Percentiles rank a stretch among this genome's conserved stretches.
These are phyloP conservation scores for Sinopyrophorus schimmeli DNA, from an alignment of 2,888 invertebrate genomes.

Conservation along the genomic window DNA sequence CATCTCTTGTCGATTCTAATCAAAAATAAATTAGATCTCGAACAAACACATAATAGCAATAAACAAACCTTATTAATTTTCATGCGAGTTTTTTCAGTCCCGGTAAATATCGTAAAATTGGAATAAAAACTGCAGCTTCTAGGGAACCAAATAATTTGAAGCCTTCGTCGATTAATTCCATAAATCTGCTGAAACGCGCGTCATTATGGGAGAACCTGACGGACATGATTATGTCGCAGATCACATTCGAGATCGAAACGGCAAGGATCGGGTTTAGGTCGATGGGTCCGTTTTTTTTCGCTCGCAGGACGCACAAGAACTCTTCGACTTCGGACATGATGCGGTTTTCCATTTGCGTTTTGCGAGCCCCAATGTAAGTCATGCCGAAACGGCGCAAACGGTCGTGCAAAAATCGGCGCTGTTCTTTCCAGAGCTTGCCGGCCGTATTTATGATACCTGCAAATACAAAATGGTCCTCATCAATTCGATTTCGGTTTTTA, in stretches of 20 bases:
- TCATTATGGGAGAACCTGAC: constrained; percentile 81
- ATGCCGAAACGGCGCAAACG: constrained; percentile 85
- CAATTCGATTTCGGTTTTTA: no score
- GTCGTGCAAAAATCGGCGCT: constrained; percentile 84
- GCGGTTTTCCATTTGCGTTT: constrained; percentile 79
- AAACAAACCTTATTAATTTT: constrained; percentile 57
- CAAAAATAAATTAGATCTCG: constrained; percentile 6
- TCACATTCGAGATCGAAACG: constrained; percentile 85
- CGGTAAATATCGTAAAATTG: constrained; percentile 70
- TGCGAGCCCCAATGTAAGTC: constrained; percentile 81
- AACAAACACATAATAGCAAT: constrained; percentile 36
- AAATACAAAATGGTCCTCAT: no score
- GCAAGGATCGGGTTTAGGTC: constrained; percentile 77
- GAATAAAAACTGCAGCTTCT: constrained; percentile 81
- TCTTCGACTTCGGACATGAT: constrained; percentile 83
- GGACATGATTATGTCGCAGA: constrained; percentile 89
- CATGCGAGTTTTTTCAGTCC: constrained; percentile 56
- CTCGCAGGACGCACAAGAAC: constrained; percentile 68
- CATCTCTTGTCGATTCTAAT: constrained; percentile 80
- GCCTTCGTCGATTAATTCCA: constrained; percentile 87
- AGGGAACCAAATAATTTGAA: constrained; percentile 85
- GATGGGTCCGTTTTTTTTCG: constrained; percentile 67
- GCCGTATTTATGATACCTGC: constrained; percentile 88
- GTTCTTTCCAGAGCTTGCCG: constrained; percentile 88
- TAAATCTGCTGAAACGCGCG: constrained; percentile 75